Base-by-base conservation (phyloP, 1,140 invertebrate genomes). In the Monomorium pharaonis region DNA sequence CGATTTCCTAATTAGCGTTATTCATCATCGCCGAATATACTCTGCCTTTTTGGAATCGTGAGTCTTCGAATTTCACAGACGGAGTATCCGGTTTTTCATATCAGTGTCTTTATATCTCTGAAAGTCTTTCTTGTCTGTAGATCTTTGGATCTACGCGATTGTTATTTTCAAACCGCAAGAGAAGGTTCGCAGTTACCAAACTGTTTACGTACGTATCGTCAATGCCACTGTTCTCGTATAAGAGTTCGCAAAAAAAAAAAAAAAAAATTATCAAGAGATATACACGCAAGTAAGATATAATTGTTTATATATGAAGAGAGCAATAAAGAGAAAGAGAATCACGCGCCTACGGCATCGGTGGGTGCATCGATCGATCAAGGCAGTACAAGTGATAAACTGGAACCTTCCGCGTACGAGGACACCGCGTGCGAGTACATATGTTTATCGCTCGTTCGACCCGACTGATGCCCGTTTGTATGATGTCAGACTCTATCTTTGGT, bases 401-500 rank as follows among this genome's bases (percentile, higher is more conserved):
- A 90, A 91, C 72, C 87, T 90, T 87, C 87, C 87, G 89, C 78
- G 51, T 90, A 74, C 58, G n/a, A 33, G 86, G 74, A 72, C 80
- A 87, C 47, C 60, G 72, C 37, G 85, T 63, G 56, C 58, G 75
- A 60, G 51, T 63, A 67, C 69, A 83, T 83, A 84, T 90, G 89
- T 91, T 91, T 91, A 91, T 91, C 87, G 76, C 54, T 86, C 81
- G 63, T 91, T 91, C 89, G 85, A 89, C 77, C 89, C 85, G 85
- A 85, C 80, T 77, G 90, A 88, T 91, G 90, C 89, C 76, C 84
- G 86, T 83, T 76, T 88, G 87, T 89, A 91, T 91, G 90, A 91
- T 91, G 90, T 91, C 90, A 91, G 90, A 84, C 76, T 91, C 90
- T 91, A 91, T 91, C 90, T 91, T 91, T 91, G 90, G 90, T 86